Base-by-base conservation (phyloP, 1,140 invertebrate species). In the Protaetia brevitarsis region DNA sequence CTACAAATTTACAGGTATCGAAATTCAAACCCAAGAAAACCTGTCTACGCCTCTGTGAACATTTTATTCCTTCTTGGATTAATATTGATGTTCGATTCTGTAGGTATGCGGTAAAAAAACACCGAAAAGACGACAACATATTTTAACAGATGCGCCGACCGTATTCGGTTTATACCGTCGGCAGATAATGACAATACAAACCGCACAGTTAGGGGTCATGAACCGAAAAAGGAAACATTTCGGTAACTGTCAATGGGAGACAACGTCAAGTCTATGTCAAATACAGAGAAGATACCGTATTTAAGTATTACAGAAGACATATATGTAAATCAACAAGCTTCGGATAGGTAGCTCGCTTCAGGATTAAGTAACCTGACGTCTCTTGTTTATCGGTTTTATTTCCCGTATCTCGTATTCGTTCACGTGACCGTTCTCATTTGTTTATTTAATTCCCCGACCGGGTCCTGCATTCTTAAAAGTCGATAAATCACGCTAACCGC, bases 401-500 rank as follows among this genome's bases (percentile, higher is more conserved):
- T 51, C 11, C 16, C 16, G 19, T 23, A 51, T 51, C 19, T 16
- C 19, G 13, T 26, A 23, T 51, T 29, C 29, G 57, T 28, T 31
- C 26, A n/a, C 30, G 11, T 59, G 23, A 31, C 11, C 10, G 30
- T 59, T n/a, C 13, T 59, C 57, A 59, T 31, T 11, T 59, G 57
- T 59, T 28, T 59, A 59, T 59, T 59, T 27, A 59, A 59, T 59
- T 27, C n/a, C n/a, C n/a, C 26, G 57, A 28, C 11, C 41, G 19
- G 30, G 11, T 28, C 26, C 26, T 59, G 30, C 26, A 59, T 59
- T 31, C 57, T 59, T 59, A 59, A 59, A 59, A 59, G 30, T 59
- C 57, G 57, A 59, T 59, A 59, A 59, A 59, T 59, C 57, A 59
- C 57, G 27, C 26, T 29, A 59, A 59, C 57, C 57, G 29, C 57